Conservation (phyloP, 1,140 invertebrate genomes). For the Elysia chlorotica region DNA sequence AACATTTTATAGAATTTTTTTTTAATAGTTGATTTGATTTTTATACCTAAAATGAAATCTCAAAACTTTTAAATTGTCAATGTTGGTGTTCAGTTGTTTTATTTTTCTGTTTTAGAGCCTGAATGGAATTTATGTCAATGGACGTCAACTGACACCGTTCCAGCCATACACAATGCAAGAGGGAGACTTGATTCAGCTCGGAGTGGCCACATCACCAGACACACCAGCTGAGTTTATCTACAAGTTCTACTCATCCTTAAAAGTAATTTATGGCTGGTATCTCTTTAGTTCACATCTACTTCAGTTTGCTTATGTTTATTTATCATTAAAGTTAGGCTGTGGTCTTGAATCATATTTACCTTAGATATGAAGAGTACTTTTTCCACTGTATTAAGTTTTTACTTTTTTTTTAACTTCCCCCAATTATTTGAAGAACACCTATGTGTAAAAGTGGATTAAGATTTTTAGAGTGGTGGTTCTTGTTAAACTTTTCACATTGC, state of each 20-base stretch:
- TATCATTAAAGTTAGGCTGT: no score
- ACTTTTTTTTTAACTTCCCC: no score
- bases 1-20: not conserved
- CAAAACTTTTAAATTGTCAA: not conserved
- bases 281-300: no score
- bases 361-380: no score
- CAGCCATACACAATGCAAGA: constrained; percentile 35
- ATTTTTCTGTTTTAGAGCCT: constrained; percentile 42
- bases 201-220: constrained; percentile 36
- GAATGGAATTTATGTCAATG: constrained; percentile 57
- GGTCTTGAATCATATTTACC: no score
- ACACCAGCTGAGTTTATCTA: constrained; percentile 46
- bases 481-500: no score
- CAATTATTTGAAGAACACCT: no score
- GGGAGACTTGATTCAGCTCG: constrained; percentile 51
- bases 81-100: not conserved
- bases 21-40: not conserved
- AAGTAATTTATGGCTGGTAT: no score
- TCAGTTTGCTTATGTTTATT: no score
- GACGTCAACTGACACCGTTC: constrained; percentile 36
- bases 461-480: no score
- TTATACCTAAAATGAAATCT: not conserved
- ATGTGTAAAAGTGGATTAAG: no score
- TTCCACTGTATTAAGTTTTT: no score
- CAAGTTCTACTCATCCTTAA: constrained; percentile 40